Conservation (phyloP, 2,888 invertebrate genomes). For the Drosophila rubida region DNA sequence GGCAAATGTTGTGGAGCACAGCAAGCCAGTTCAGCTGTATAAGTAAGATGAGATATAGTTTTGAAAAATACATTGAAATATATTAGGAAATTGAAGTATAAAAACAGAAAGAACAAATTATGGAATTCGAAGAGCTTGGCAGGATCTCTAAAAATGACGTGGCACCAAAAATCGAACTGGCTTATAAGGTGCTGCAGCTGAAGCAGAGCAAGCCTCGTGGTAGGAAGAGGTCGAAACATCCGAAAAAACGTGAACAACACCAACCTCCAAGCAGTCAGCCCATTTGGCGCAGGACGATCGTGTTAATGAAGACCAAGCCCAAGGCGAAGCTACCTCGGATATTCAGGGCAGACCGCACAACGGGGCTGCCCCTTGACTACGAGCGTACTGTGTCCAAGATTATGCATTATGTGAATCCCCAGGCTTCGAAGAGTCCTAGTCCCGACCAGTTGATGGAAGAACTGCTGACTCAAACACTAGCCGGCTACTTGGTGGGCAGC, state of each 20-base stretch:
- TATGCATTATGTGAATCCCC: conserved; percentile 66
- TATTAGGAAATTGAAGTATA: conserved; percentile 9
- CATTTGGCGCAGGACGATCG: conserved; percentile 55
- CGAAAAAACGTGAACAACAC: background rate
- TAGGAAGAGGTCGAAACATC: background rate
- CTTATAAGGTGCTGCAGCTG: background rate
- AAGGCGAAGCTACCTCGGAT: conserved; percentile 35
- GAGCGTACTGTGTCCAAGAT: conserved; percentile 59
- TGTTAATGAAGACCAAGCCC: conserved; percentile 38
- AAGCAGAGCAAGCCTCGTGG: background rate
- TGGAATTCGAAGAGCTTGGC: background rate
- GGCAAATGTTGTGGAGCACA: background rate
- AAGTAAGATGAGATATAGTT: background rate
- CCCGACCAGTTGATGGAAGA: conserved; percentile 40
- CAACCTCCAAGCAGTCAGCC: background rate
- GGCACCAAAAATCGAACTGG: background rate
- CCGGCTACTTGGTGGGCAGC: conserved; percentile 1
- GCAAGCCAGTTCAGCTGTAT: background rate
- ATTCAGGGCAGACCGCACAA: conserved; percentile 53
- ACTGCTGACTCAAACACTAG: conserved; percentile 33
- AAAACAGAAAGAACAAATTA: conserved; percentile 11
- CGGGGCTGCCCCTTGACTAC: conserved; percentile 65
- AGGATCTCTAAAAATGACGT: background rate
- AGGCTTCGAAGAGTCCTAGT: conserved; percentile 13
- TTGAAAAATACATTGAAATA: conserved; percentile 10